These are phyloP conservation scores for Dolichoris vasculosae DNA, from an alignment of 1,140 invertebrate species.

Conservation along the genomic window DNA sequence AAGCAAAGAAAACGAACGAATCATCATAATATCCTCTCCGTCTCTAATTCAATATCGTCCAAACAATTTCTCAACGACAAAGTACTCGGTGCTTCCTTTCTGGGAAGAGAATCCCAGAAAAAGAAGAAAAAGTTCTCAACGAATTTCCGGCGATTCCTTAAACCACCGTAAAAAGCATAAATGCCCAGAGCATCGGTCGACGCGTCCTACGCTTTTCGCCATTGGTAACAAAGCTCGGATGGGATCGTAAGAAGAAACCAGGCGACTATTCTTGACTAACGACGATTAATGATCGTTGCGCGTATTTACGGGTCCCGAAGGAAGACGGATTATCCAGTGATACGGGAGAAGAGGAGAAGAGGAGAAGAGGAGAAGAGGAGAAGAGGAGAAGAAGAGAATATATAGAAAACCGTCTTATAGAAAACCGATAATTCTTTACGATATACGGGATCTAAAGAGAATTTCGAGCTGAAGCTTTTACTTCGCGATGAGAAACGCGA, in stretches of 20 bases:
- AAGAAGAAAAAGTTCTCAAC: not conserved
- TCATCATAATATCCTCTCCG: not conserved
- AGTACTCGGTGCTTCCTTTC: not conserved
- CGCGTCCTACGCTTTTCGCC: not conserved
- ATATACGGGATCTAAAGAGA: not conserved
- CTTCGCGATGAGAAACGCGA: not conserved
- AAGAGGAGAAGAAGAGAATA: no score
- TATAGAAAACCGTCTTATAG: no score
- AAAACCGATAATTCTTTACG: not conserved
- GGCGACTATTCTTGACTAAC: slow-evolving; percentile 45
- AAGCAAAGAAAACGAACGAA: not conserved
- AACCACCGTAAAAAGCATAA: not conserved
- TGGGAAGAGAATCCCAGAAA: no score
- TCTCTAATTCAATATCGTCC: slow-evolving; percentile 7
- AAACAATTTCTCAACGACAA: not conserved
- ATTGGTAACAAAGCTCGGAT: not conserved
- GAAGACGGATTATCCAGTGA: slow-evolving; percentile 29
- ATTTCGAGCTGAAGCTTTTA: not conserved
- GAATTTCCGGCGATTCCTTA: not conserved
- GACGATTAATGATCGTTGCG: slow-evolving; percentile 34
- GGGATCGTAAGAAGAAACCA: slow-evolving; percentile 7
- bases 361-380: not conserved
- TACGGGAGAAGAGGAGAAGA: not conserved
- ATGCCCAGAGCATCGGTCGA: not conserved
- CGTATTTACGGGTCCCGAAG: slow-evolving; percentile 7